Evolutionary conservation across 2,797 vertebrate species (phyloP), one percentile per base, ranked within the genome.

Genomic region (Gastrophryne carolinensis): DNA sequence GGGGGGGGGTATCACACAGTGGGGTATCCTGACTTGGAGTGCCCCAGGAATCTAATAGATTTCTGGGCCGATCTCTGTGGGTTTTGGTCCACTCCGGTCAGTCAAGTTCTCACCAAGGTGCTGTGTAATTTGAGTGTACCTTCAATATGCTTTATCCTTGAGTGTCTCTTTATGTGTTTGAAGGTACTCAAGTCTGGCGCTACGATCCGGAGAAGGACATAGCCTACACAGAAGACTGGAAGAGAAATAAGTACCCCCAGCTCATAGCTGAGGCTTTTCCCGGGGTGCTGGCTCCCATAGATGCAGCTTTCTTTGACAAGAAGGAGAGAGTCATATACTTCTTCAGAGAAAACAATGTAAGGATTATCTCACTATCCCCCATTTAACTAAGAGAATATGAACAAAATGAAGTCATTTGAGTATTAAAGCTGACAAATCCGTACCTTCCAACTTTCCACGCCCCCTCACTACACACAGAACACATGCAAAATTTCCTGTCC

Each of bases 181-280:
- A 53, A 81, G 80, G 80, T 27, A 79, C 72, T n/a, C 77, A 64
- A 52, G 78, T 79, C n/a, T 81, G 80, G 80, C 80, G 77, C 24
- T 81, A 81, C 60, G 80, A 81, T 34, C 72, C 80, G 3, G 73
- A 79, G 5, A 79, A 79, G 30, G 80, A 81, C 27, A 76, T 57
- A 58, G 75, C 56, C 5, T 81, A 64, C 27, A 81, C 80, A 58
- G 72, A 79, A 69, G 80, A 81, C 44, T 69, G 72, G 57, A 73
- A 63, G 19, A 72, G 67, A 60, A 75, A 56, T 15, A 75, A 53
- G 24, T 81, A 81, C 21, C 77, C 77, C 15, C 78, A 81, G 30
- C 77, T 44, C 12, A 81, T 81, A 29, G 30, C 37, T 1, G 77
- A 81, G 4, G 39, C 50, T n/a, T 81, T 81, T 13, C 77, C 80